These are phyloP conservation scores for Paracanthobrama guichenoti DNA, from an alignment of 2,113 vertebrate species.

Conservation along the genomic window DNA sequence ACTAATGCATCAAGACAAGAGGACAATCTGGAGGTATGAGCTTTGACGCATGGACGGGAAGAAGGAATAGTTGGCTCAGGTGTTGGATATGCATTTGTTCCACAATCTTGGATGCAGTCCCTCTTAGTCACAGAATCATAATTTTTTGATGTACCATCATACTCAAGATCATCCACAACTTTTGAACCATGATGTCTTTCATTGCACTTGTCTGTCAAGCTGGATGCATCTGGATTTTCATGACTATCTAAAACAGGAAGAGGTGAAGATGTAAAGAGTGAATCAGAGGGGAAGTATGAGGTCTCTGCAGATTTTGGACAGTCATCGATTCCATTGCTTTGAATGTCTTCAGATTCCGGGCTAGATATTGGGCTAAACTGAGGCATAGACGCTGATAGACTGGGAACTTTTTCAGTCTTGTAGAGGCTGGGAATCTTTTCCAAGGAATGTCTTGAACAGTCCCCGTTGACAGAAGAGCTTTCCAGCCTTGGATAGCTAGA, in stretches of 20 bases:
- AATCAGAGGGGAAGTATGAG: slow-evolving; percentile 77
- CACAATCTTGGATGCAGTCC: slow-evolving; percentile 68
- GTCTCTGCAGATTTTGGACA: slow-evolving; percentile 77
- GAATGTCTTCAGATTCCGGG: slow-evolving; percentile 82
- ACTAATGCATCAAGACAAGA: slow-evolving; percentile 91
- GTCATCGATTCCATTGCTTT: slow-evolving; percentile 73
- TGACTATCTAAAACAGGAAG: slow-evolving; percentile 75
- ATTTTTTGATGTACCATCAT: slow-evolving; percentile 63
- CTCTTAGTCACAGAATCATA: slow-evolving; percentile 68
- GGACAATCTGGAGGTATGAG: slow-evolving; percentile 85
- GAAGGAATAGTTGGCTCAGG: slow-evolving; percentile 62
- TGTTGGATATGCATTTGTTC: slow-evolving; percentile 68
- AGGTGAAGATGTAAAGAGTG: slow-evolving; percentile 73
- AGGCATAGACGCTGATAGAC: slow-evolving; percentile 84
- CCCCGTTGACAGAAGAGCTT: slow-evolving; percentile 84
- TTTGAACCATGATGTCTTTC: slow-evolving; percentile 79
- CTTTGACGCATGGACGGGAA: slow-evolving; percentile 77
- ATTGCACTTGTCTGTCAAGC: slow-evolving; percentile 76
- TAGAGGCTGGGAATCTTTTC: slow-evolving; percentile 75
- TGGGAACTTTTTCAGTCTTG: slow-evolving; percentile 79
- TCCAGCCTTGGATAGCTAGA: slow-evolving; percentile 82
- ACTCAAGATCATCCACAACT: slow-evolving; percentile 58
- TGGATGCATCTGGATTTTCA: slow-evolving; percentile 73
- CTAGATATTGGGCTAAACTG: slow-evolving; percentile 92
- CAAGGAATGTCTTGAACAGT: slow-evolving; percentile 74